A percentile compares a stretch with the other conserved stretches of the same genome.
Evolutionary conservation across 2,113 vertebrate genomes (phyloP).

Genomic region (Tenebrosternarchus preto): DNA sequence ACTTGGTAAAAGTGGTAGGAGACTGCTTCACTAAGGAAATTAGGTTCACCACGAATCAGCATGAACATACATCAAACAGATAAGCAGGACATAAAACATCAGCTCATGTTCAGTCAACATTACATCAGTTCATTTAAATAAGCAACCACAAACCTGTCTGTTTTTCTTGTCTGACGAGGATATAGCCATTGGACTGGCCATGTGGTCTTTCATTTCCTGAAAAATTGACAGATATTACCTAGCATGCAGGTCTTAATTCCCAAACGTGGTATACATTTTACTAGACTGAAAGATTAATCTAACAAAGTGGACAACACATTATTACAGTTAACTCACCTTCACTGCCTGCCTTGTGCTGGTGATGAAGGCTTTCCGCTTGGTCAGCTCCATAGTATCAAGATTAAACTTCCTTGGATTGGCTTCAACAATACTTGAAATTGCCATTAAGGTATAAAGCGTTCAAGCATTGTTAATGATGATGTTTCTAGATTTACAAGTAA

Average conservation of each 20-base stretch:
- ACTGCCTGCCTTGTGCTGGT: slow-evolving; percentile 86
- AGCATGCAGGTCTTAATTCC: too few species aligned
- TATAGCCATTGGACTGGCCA: slow-evolving; percentile 83
- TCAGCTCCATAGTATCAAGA: slow-evolving; percentile 85
- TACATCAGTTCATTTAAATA: neutral
- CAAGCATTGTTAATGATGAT: neutral
- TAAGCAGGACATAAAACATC: too few species aligned
- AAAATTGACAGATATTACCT: slow-evolving; percentile 13
- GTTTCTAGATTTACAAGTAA: neutral
- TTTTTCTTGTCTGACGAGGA: slow-evolving; percentile 82
- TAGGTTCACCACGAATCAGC: neutral
- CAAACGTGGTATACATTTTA: neutral
- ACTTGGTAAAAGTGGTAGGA: neutral
- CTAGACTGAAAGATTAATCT: neutral
- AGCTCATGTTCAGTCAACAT: too few species aligned
- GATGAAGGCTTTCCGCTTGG: slow-evolving; percentile 93
- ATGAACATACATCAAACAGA: neutral
- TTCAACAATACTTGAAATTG: slow-evolving; percentile 87
- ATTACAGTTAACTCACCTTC: slow-evolving; percentile 77
- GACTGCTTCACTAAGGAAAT: neutral
- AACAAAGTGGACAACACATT: neutral
- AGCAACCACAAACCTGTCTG: slow-evolving; percentile 80
- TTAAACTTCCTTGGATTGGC: slow-evolving; percentile 98
- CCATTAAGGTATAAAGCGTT: slow-evolving; percentile 58
- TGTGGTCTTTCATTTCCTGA: slow-evolving; percentile 97